Conservation (phyloP, 2,113 vertebrate genomes). For the Grallaria varia region DNA sequence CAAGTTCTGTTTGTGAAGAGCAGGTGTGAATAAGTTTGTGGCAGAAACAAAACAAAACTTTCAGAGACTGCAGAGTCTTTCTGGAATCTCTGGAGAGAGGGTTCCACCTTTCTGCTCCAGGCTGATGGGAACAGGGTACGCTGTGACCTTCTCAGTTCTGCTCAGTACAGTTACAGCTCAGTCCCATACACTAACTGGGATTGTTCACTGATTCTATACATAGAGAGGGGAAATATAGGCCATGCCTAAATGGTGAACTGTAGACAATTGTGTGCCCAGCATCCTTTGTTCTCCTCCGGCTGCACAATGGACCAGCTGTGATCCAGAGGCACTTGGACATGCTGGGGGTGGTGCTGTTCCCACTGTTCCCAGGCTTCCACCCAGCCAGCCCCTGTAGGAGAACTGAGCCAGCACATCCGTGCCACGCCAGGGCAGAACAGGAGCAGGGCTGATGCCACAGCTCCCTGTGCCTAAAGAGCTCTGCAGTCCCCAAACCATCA, state of each 20-base stretch:
- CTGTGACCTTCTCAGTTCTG: neutral
- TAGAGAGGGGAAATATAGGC: neutral
- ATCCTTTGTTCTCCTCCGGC: slow-evolving; percentile 11
- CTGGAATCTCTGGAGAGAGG: neutral
- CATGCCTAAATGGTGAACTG: neutral
- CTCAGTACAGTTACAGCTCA: neutral
- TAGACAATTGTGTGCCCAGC: neutral
- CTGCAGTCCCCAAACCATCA: neutral
- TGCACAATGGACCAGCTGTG: neutral
- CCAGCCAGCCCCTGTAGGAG: neutral
- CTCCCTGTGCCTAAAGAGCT: neutral
- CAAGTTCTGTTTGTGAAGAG: neutral
- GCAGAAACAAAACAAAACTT: neutral
- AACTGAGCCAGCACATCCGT: neutral
- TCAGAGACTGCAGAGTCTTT: neutral
- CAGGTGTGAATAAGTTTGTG: neutral
- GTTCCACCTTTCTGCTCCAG: neutral
- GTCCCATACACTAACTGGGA: neutral
- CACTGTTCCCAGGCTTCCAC: neutral
- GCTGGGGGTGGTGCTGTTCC: neutral
- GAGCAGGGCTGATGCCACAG: neutral
- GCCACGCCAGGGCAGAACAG: neutral
- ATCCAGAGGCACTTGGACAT: neutral
- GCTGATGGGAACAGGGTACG: neutral
- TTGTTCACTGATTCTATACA: neutral